A percentile compares a stretch with the other conserved stretches of the same genome.
Conservation (phyloP, 2,888 invertebrate species). For the Ennomos erosarius region DNA sequence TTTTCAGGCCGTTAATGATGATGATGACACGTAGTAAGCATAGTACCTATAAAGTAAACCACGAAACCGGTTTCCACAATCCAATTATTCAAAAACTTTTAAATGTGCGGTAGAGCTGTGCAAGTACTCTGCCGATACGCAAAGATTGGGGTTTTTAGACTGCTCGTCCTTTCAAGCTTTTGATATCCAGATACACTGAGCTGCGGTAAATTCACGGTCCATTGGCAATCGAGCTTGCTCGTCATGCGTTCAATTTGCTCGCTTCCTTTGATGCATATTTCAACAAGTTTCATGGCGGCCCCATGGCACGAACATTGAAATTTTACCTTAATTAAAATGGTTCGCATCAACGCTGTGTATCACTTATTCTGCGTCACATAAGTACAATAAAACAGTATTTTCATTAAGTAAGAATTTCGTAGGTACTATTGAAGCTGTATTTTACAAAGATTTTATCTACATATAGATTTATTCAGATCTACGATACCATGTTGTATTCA, state of each 20-base stretch:
- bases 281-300: slow-evolving; percentile 55
- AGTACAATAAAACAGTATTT: slow-evolving; percentile 34
- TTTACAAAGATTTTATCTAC: too few species aligned
- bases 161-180: slow-evolving; percentile 40
- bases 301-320: slow-evolving; percentile 44
- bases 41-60: too few species aligned
- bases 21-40: too few species aligned
- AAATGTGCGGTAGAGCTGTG: too few species aligned
- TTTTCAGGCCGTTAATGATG: too few species aligned
- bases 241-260: slow-evolving; percentile 60
- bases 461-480: too few species aligned
- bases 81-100: slow-evolving; percentile 29
- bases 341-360: slow-evolving; percentile 43
- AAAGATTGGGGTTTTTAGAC: slow-evolving; percentile 27
- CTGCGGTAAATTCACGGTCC: slow-evolving; percentile 40
- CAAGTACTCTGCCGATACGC: background rate
- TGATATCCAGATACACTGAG: slow-evolving; percentile 30
- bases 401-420: slow-evolving; percentile 8
- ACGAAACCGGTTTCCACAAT: slow-evolving; percentile 7
- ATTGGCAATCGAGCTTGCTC: slow-evolving; percentile 50
- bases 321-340: slow-evolving; percentile 59
- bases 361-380: slow-evolving; percentile 39
- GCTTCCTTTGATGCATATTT: slow-evolving; percentile 69
- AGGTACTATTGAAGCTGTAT: background rate
- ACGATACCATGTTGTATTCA: too few species aligned